Base-by-base conservation (phyloP, 2,797 vertebrate species). In the Oreochromis mossambicus region DNA sequence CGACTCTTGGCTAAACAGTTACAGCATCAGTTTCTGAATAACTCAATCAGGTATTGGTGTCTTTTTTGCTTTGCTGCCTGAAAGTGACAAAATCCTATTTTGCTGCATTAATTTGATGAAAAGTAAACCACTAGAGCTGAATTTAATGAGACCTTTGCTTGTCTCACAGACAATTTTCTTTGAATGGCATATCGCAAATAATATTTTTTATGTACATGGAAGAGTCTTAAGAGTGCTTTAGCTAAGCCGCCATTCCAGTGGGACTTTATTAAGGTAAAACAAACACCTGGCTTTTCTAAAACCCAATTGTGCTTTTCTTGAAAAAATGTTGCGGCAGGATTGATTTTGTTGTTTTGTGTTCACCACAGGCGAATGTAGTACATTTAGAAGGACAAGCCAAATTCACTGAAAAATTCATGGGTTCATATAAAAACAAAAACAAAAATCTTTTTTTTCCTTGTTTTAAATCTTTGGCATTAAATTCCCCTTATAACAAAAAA, bases 301-400 rank as follows among this genome's bases (percentile, higher is more conserved):
- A 34, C 80, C 29, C 58, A 55, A 38, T 54, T 84, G 82, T 51
- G 77, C 78, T 82, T 82, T 85, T 87, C 70, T 83, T 70, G 83
- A 55, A 86, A 82, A 89, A 83, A 50, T 12, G 3, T 32, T 50
- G 24, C 68, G 32, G 68, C 24, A 7, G 43, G 68, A 50, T 13
- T 48, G 24, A 73, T 48, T 73, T 73, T 73, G 43, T 32, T 73
- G 43, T 70, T 50, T 50, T 75, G n/a, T 46, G 29, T 50, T 75
- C 79, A 85, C 79, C 93, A 61, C 78, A 82, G 86, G 79, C 85
- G 82, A 84, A 88, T 81, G 86, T 85, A 87, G 46, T 34, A 34
- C 46, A 75, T 50, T 50, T 50, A n/a, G 26, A 75, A 50, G 70
- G 26, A 75, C 15, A n/a, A 7, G 2, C 1, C 17, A 13, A 29